A percentile compares a stretch with the other conserved stretches of the same genome.
phyloP scores from a whole-genome alignment of 1,140 invertebrate species.

The Lethocerus indicus region DNA sequence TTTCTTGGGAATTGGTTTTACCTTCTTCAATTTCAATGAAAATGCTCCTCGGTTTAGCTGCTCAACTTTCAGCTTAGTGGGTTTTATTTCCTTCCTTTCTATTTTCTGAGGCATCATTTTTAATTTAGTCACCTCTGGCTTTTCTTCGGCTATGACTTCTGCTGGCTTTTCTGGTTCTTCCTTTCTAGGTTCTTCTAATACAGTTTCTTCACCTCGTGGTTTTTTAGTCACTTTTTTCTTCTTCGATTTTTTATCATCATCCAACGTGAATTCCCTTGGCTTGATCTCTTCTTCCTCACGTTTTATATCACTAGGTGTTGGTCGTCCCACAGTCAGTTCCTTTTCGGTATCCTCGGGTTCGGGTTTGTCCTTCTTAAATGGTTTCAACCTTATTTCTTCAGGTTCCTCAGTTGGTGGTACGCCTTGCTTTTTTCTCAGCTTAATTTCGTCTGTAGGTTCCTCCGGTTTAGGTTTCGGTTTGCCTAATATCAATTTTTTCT shows the following conservation, averaged over 20 bases:
- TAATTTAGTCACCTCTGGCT: conserved; percentile 17
- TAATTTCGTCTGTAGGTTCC: conserved; percentile 14
- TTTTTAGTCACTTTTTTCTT: conserved; percentile 16
- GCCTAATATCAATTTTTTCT: conserved; percentile 14
- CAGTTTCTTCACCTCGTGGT: conserved; percentile 8
- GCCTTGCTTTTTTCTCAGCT: conserved; percentile 13
- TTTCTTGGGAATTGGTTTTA: conserved; percentile 28
- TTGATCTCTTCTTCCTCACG: conserved; percentile 7
- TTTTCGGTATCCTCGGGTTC: conserved; percentile 18
- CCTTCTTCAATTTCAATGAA: conserved; percentile 47
- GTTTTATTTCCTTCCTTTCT: conserved; percentile 17
- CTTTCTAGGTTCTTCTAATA: conserved; percentile 14
- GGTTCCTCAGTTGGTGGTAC: conserved; percentile 2
- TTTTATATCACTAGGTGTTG: conserved; percentile 7
- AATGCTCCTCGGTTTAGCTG: conserved; percentile 22
- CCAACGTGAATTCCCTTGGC: conserved; percentile 7
- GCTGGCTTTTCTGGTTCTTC: conserved; percentile 1
- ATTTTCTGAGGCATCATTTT: conserved; percentile 23
- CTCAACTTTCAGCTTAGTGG: conserved; percentile 19
- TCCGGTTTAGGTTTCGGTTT: conserved; percentile 12
- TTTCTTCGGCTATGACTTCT: conserved; percentile 12
- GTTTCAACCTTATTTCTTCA: conserved; percentile 9
- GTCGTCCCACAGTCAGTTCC: conserved; percentile 10
- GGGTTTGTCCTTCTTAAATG: conserved; percentile 17
- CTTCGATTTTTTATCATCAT: conserved; percentile 11